Base-by-base conservation (phyloP, 1,140 invertebrate genomes). In the Cydia amplana region DNA sequence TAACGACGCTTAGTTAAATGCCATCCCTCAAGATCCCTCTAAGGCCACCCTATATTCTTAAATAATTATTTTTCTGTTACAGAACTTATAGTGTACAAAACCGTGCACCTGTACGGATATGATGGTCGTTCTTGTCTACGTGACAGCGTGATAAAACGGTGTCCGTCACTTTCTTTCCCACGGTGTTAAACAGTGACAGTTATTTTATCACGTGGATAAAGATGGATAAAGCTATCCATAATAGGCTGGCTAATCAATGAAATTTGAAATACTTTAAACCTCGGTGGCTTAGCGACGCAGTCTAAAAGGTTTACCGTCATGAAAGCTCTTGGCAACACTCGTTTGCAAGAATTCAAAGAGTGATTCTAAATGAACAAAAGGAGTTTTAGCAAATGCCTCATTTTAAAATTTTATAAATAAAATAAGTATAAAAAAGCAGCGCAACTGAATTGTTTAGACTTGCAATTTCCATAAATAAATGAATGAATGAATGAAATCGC, bases 1-100 rank as follows among this genome's bases (percentile, higher is more conserved):
- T 76, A 82, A 80, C 77, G 79, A 78, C 51, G 64, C 64, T 75
- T 65, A 46, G 64, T 73, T 32, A 73, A 73, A 73, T 73, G 16
- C 10, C 23, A 16, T 73, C 72, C 28, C 72, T 36, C 32, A 4
- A 60, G 55, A 23, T 10, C 32, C 9, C 12, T 18, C 32, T 70
- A 3, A 70, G 36, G 65, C 16, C 0, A 20, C 23, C 20, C 4
- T n/a, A 49, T 55, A 49, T 55, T 72, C 12, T 5, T 73, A 60
- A n/a, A 23, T 3, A 60, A 60, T 60, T 23, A 51, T 51, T 5
- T n/a, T 51, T 5, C 16, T 51, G 49, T 16, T 51, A 51, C n/a
- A 14, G n/a, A n/a, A n/a, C n/a, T n/a, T n/a, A n/a, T n/a, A n/a
- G 43, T 46, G 12, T 14, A 46, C 6, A 46, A n/a, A n/a, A n/a